These are phyloP conservation scores for Eutolmus rufibarbis DNA, from an alignment of 2,888 invertebrate genomes.

Conservation along the genomic window DNA sequence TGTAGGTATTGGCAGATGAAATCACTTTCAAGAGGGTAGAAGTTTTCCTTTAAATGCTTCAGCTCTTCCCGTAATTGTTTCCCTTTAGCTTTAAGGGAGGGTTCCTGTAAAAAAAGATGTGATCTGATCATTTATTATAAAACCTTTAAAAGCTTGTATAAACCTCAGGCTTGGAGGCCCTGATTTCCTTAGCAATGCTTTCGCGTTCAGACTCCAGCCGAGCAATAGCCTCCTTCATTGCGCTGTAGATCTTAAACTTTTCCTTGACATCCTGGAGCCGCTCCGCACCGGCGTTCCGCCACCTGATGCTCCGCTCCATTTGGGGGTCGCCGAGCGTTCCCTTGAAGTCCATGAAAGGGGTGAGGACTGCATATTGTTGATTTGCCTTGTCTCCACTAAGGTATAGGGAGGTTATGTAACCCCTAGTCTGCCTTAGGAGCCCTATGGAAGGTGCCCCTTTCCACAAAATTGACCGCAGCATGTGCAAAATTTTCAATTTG, in stretches of 20 bases:
- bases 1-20: slow-evolving; percentile 70
- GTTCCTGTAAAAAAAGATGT: slow-evolving; percentile 50
- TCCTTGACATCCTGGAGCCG: slow-evolving; percentile 65
- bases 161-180: slow-evolving; percentile 42
- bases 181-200: slow-evolving; percentile 65
- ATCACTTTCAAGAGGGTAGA: slow-evolving; percentile 78
- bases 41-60: slow-evolving; percentile 68
- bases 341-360: slow-evolving; percentile 73
- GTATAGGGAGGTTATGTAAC: slow-evolving; percentile 59
- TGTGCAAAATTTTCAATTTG: background rate
- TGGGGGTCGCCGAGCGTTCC: slow-evolving; percentile 65
- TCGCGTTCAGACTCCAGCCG: slow-evolving; percentile 66
- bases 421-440: background rate
- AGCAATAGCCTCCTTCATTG: slow-evolving; percentile 64
- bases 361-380: slow-evolving; percentile 72
- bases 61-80: slow-evolving; percentile 69
- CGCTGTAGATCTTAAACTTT: background rate
- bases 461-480: background rate
- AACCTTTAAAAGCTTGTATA: background rate
- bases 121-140: background rate
- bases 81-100: slow-evolving; percentile 60
- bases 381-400: slow-evolving; percentile 75
- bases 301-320: slow-evolving; percentile 66
- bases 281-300: slow-evolving; percentile 65
- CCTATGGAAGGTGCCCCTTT: background rate